Percentiles rank a stretch among this genome's conserved stretches.
phyloP scores from a whole-genome alignment of 2,888 invertebrate species.

The Gymnoscelis rufifasciata region DNA sequence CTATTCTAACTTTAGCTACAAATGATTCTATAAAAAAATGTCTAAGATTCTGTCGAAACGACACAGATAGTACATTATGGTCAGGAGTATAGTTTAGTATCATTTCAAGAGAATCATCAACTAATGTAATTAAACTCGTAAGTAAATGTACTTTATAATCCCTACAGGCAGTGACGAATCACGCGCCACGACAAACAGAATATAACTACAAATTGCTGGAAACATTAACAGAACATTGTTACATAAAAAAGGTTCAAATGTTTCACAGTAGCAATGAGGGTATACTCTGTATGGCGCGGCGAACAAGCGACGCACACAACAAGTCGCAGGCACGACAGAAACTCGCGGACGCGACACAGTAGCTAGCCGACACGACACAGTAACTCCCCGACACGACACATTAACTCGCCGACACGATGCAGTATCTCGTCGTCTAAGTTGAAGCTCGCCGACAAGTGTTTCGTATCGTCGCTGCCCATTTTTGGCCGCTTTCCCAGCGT shows the following conservation, averaged over 20 bases:
- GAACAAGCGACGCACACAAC: neutral
- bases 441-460: no score
- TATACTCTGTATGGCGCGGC: conserved; percentile 5
- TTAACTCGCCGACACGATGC: neutral
- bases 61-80: conserved; percentile 30
- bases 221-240: conserved; percentile 13
- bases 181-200: conserved; percentile 1
- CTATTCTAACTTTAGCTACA: conserved; percentile 2
- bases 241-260: conserved; percentile 17
- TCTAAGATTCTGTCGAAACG: conserved; percentile 30
- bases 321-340: no score
- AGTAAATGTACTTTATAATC: conserved; percentile 7
- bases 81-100: conserved; percentile 30
- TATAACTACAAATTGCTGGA: neutral
- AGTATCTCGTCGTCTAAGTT: neutral
- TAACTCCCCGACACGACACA: conserved; percentile 2
- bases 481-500: neutral
- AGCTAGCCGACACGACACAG: conserved; percentile 1
- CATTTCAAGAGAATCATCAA: conserved; percentile 31
- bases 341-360: neutral
- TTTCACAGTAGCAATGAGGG: conserved; percentile 1
- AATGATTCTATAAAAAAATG: conserved; percentile 5
- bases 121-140: conserved; percentile 1
- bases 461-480: neutral
- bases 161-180: conserved; percentile 17